phyloP scores from a whole-genome alignment of 2,888 invertebrate genomes.

The Morinoia aosen region DNA sequence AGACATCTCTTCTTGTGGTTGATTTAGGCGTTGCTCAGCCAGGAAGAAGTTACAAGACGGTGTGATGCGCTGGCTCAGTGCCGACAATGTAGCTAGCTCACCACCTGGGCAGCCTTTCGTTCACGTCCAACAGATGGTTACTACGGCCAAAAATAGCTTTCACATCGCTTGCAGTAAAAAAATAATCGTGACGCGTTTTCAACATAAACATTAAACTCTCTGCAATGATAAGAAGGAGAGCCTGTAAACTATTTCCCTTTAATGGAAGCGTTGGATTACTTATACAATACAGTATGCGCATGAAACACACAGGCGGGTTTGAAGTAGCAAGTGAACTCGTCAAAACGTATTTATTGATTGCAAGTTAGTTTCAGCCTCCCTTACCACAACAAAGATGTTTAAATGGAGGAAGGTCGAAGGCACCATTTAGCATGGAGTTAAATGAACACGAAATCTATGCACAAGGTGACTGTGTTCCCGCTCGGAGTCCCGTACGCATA shows the following conservation, averaged over 20 bases:
- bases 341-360: not conserved
- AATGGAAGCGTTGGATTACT: not conserved
- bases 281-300: not conserved
- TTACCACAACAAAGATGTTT: too few relatives aligned
- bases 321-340: not conserved
- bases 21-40: not conserved
- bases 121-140: slow-evolving; percentile 7
- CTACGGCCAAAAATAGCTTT: not conserved
- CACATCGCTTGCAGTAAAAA: not conserved
- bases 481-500: too few relatives aligned
- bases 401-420: too few relatives aligned
- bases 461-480: too few relatives aligned
- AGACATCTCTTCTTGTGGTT: not conserved
- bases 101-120: slow-evolving; percentile 26
- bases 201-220: not conserved
- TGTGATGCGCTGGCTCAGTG: slow-evolving; percentile 28
- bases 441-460: too few relatives aligned
- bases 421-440: too few relatives aligned
- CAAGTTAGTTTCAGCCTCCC: too few relatives aligned
- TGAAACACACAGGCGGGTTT: not conserved
- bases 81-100: slow-evolving; percentile 33
- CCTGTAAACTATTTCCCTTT: not conserved
- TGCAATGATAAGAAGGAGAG: not conserved
- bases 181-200: not conserved
- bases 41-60: not conserved